A percentile compares a stretch with the other conserved stretches of the same genome.
Evolutionary conservation across 2,113 vertebrate species (phyloP).

Genomic region (Lutjanus erythropterus): DNA sequence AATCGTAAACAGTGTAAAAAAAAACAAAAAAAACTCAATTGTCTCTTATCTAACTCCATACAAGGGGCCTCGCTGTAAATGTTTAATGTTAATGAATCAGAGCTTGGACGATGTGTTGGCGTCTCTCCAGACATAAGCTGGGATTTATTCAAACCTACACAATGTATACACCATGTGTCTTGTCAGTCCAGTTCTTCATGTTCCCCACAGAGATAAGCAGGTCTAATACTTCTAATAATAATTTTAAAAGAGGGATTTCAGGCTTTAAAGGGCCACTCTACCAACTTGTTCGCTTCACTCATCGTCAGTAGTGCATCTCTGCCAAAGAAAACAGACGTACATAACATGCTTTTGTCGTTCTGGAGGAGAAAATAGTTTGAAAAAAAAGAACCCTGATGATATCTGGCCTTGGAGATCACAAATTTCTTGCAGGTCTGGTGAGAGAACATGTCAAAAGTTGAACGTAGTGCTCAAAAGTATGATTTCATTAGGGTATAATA

Average conservation of each 20-base stretch:
- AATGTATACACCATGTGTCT: neutral
- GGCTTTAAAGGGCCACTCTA: neutral
- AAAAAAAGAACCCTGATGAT: neutral
- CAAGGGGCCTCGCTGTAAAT: neutral
- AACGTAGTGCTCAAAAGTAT: too few relatives aligned
- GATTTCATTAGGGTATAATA: too few relatives aligned
- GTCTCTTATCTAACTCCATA: neutral
- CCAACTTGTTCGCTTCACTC: neutral
- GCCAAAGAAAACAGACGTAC: neutral
- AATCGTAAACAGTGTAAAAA: neutral
- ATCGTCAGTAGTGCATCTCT: neutral
- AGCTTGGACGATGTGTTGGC: neutral
- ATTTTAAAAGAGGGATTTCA: too few relatives aligned
- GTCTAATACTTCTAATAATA: too few relatives aligned
- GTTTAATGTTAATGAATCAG: conserved; percentile 1
- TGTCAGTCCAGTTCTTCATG: neutral
- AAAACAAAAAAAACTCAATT: neutral
- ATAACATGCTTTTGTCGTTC: neutral
- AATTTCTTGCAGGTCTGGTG: too few relatives aligned
- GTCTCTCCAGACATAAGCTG: neutral
- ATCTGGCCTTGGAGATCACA: too few relatives aligned
- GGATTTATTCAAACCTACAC: neutral
- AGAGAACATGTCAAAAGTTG: too few relatives aligned
- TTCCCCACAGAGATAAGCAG: neutral
- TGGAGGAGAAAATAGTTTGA: neutral